Base-by-base conservation (phyloP, 2,113 vertebrate genomes). In the Grammomys dolichurus region DNA sequence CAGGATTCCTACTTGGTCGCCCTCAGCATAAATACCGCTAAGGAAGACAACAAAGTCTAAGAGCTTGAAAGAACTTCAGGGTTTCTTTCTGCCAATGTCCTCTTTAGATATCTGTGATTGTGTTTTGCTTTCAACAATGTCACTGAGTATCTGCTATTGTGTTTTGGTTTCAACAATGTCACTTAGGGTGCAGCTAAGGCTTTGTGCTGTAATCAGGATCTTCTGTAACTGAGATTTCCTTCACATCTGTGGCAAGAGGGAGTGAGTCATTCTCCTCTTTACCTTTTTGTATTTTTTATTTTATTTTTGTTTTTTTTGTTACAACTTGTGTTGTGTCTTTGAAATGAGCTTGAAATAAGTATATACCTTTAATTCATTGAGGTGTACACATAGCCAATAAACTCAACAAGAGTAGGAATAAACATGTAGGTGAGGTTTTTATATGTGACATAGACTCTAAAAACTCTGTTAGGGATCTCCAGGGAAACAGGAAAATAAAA, bases 321-420 rank as follows among this genome's bases (percentile, higher is more conserved):
- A 24, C 28, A 4, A 28, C 69, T 31, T 63, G 1, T 84, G 72
- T 54, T 90, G n/a, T 92, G 63, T 16, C 56, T 95, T 96, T 90
- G 82, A 91, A 91, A 51, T 80, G 36, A 46, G 1, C 56, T 82
- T 70, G 70, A 78, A 90, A 93, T 87, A 95, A 93, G 36, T 60
- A 54, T 51, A 28, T 17, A 19, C 33, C 51, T 90, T 94, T 67
- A 86, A 7, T 69, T 95, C 51, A 91, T 40, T 73, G 48, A 91
- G 24, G 33, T 70, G 7, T 58, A 90, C 58, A 90, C n/a, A 90
- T 5, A 92, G 81, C 76, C 22, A 80, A 51, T 46, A 51, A 93
- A 86, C n/a, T 65, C 80, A 76, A 86, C 3, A 88, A 90, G 60
- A 90, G 11, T 31, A 65, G 54, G 16, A 90, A 77, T 19, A 81